phyloP scores from a whole-genome alignment of 1,140 invertebrate genomes.

The Drosophila hydei region DNA sequence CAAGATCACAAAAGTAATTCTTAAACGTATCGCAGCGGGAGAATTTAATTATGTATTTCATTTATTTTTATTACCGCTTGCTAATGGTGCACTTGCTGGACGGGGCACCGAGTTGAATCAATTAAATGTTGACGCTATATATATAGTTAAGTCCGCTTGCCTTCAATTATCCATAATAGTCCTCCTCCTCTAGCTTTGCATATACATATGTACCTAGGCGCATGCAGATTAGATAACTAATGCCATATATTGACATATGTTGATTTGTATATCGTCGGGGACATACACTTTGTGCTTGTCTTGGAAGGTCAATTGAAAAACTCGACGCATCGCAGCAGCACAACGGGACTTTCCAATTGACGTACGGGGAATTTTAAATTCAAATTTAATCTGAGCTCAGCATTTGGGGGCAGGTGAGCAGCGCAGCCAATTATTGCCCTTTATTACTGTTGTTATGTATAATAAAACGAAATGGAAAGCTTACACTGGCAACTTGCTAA shows the following conservation, averaged over 20 bases:
- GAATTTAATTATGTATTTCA: slow-evolving; percentile 42
- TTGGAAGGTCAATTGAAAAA: slow-evolving; percentile 29
- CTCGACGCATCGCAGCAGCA: not conserved
- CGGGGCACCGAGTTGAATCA: slow-evolving; percentile 18
- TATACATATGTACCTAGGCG: too few species aligned
- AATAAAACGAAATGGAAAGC: slow-evolving; percentile 7
- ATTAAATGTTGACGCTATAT: slow-evolving; percentile 17
- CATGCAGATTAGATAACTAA: not conserved
- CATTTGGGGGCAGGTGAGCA: not conserved
- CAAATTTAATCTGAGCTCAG: slow-evolving; percentile 22
- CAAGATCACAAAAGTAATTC: slow-evolving; percentile 50
- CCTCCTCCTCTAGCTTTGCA: not conserved
- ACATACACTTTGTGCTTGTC: not conserved
- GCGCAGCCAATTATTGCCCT: not conserved
- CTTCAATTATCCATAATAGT: not conserved
- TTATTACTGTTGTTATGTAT: slow-evolving; percentile 16
- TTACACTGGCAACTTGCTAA: not conserved
- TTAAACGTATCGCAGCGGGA: slow-evolving; percentile 11
- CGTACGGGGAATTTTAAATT: slow-evolving; percentile 27
- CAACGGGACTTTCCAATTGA: slow-evolving; percentile 18
- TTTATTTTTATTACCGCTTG: slow-evolving; percentile 15
- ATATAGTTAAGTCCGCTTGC: not conserved
- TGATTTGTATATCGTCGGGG: not conserved
- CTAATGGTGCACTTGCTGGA: slow-evolving; percentile 4
- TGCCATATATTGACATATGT: too few species aligned